phyloP scores from a whole-genome alignment of 2,797 vertebrate genomes.

The Xenopus petersii region DNA sequence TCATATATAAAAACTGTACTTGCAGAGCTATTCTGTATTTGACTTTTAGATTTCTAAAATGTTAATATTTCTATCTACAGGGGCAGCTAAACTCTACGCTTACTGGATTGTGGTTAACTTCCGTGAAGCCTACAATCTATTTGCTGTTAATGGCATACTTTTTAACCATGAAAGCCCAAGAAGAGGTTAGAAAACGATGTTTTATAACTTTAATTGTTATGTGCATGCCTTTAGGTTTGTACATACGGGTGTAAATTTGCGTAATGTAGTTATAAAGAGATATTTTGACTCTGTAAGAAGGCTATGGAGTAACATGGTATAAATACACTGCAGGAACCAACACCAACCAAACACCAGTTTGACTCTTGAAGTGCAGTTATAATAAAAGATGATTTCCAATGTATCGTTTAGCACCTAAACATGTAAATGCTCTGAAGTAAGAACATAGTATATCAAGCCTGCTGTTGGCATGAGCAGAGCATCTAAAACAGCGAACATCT shows the following conservation, averaged over 20 bases:
- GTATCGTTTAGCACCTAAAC: too few species aligned
- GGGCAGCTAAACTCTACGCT: constrained; percentile 93
- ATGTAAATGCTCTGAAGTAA: too few species aligned
- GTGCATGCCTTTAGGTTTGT: background rate
- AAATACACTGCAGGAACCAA: too few species aligned
- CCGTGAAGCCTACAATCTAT: constrained; percentile 93
- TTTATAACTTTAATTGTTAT: background rate
- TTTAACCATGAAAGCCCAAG: constrained; percentile 97
- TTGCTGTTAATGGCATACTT: constrained; percentile 95
- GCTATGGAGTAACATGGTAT: background rate
- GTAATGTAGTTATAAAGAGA: background rate
- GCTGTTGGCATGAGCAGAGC: too few species aligned
- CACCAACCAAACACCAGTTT: too few species aligned
- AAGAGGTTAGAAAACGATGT: constrained; percentile 72
- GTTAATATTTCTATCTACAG: constrained; percentile 58
- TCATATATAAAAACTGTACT: too few species aligned
- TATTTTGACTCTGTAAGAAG: background rate
- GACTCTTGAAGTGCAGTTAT: too few species aligned
- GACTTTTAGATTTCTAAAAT: too few species aligned
- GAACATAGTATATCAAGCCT: too few species aligned
- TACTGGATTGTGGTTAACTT: constrained; percentile 99
- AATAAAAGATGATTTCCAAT: too few species aligned
- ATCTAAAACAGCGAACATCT: too few species aligned
- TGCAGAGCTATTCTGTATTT: too few species aligned
- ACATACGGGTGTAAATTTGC: background rate